Base-by-base conservation (phyloP, 2,888 invertebrate genomes). In the Dolichomitus sp. region DNA sequence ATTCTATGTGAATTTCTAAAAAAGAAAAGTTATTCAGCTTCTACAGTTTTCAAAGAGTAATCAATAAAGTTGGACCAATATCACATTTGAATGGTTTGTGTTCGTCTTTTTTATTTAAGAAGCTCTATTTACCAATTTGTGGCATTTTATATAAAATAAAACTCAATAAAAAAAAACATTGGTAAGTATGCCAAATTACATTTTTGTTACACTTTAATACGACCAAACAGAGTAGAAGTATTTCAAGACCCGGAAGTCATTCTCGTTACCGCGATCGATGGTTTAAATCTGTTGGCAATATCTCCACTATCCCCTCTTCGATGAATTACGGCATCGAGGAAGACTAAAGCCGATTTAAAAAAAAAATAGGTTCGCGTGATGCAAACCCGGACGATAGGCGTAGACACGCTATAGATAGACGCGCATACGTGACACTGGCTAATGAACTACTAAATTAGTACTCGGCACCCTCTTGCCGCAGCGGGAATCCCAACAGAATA, bases 401-500 rank as follows among this genome's bases (percentile, higher is more conserved):
- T 48, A 37, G 48, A n/a, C 23, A 54, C 48, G 48, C 61, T 54
- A 54, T 12, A 27, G 27, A 54, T 54, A 54, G 54, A 23, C 23
- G 23, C 12, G 54, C 27, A 70, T 52, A 23, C 59, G 40, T 52
- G 42, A 69, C 50, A 42, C 42, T 54, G 63, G 50, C 61, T 70
- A 70, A 77, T 54, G 61, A 77, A 70, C 77, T 70, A 52, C 42
- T 23, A 63, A 70, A 77, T 70, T 69, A 70, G 40, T 37, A 50
- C n/a, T 19, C 12, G 9, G 23, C 23, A 23, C 17, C 17, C 50
- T 50, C 19, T 52, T 23, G 52, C 23, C 52, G 52, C 52, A 52
- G 52, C 54, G 54, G 54, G 54, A 54, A 54, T 2, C 4, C 54
- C 54, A 27, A 27, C 12, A 14, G 54, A 54, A 27, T 23, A 54